A percentile compares a stretch with the other conserved stretches of the same genome.
These are phyloP conservation scores for Procambarus clarkii DNA, from an alignment of 1,140 invertebrate species.

Conservation along the genomic window DNA sequence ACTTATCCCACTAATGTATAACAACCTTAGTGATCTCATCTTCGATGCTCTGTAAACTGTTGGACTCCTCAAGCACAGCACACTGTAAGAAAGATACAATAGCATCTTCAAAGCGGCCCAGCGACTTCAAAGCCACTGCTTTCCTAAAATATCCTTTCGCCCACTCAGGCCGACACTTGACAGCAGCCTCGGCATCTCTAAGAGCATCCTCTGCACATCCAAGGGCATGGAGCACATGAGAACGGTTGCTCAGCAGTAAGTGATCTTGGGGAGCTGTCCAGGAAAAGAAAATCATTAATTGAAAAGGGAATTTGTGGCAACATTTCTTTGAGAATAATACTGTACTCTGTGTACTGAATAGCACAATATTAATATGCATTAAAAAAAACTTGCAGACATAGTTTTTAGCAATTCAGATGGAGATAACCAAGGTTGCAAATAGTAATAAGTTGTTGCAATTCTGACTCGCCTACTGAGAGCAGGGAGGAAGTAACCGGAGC, in stretches of 20 bases:
- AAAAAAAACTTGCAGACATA: too few species aligned
- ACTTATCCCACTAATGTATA: background rate
- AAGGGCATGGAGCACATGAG: slow-evolving; percentile 81
- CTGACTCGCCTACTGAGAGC: too few species aligned
- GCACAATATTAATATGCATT: too few species aligned
- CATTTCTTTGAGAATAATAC: too few species aligned
- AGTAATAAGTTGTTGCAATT: too few species aligned
- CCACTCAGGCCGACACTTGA: slow-evolving; percentile 83
- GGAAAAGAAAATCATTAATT: slow-evolving; percentile 45
- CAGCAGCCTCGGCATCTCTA: slow-evolving; percentile 82
- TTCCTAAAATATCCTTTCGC: slow-evolving; percentile 85
- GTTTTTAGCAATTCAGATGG: too few species aligned
- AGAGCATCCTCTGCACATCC: slow-evolving; percentile 83
- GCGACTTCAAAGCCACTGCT: slow-evolving; percentile 80
- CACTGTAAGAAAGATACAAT: slow-evolving; percentile 81
- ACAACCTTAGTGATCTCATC: slow-evolving; percentile 57
- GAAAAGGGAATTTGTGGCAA: too few species aligned
- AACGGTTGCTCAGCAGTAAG: slow-evolving; percentile 82
- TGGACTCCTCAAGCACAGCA: slow-evolving; percentile 77
- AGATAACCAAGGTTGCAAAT: too few species aligned
- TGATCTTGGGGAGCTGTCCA: slow-evolving; percentile 84
- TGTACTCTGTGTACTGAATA: too few species aligned
- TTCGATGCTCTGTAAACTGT: slow-evolving; percentile 49
- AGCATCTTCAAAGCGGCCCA: slow-evolving; percentile 83
- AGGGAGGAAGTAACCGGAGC: too few species aligned